A percentile compares a stretch with the other conserved stretches of the same genome.
Conservation (phyloP, 2,113 vertebrate species). For the Strix uralensis region DNA sequence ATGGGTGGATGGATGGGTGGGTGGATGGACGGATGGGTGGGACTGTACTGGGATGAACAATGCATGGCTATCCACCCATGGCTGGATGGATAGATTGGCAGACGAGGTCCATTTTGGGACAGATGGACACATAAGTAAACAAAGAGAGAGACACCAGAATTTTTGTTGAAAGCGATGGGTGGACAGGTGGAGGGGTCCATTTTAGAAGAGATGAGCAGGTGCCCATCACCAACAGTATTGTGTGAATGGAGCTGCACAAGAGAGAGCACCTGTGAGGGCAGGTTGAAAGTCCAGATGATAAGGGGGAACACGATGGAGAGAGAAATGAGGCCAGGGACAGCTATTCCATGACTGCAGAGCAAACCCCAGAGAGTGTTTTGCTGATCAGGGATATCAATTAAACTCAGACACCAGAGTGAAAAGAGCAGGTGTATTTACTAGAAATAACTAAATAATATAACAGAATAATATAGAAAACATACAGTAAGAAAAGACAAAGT, state of each 20-base stretch:
- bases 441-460: no score
- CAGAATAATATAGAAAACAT: no score
- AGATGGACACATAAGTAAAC: neutral
- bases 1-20: no score
- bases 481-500: no score
- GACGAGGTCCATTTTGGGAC: neutral
- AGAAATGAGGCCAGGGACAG: neutral
- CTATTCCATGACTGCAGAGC: neutral
- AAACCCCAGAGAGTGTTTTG: neutral
- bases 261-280: neutral
- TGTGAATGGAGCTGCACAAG: neutral
- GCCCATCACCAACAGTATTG: no score
- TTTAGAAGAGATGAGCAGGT: neutral
- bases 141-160: no score
- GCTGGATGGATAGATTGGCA: neutral
- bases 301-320: neutral
- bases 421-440: no score
- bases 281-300: neutral
- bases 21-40: no score
- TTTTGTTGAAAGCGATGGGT: neutral
- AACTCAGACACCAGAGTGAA: no score
- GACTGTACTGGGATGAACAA: no score
- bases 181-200: neutral
- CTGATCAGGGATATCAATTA: no score
- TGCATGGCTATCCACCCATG: no score